Conservation (phyloP, 1,140 invertebrate species). For the Calliopsis andreniformis region DNA sequence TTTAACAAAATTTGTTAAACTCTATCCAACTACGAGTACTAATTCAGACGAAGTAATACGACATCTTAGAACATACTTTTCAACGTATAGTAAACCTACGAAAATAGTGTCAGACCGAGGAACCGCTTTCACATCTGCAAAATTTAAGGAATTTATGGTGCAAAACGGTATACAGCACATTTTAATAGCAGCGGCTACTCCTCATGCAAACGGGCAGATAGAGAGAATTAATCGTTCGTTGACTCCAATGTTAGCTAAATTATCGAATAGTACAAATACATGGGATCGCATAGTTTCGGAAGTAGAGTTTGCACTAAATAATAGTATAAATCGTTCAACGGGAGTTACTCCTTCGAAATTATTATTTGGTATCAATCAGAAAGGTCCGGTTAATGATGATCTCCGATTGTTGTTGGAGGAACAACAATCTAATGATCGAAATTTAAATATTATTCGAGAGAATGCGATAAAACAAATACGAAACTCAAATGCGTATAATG, state of each 20-base stretch:
- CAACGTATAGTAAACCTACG: constrained; percentile 5
- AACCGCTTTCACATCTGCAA: too few species aligned
- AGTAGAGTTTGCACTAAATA: constrained; percentile 18
- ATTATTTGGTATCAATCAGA: constrained; percentile 16
- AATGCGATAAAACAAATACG: background rate
- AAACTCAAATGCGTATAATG: background rate
- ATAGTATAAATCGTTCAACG: background rate
- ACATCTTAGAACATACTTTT: background rate
- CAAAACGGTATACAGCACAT: constrained; percentile 3
- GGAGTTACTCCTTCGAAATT: constrained; percentile 7
- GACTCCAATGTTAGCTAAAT: constrained; percentile 18
- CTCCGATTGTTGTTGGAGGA: background rate
- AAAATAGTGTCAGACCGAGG: too few species aligned
- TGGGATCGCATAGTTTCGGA: background rate
- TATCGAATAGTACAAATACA: background rate
- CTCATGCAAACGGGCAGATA: constrained; percentile 12
- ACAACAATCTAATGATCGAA: background rate
- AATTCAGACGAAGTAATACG: background rate
- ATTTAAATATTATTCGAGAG: background rate
- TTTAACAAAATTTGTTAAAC: constrained; percentile 15
- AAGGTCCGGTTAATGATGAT: background rate
- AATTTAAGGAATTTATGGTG: too few species aligned
- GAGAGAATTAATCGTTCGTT: constrained; percentile 20
- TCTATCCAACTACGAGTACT: constrained; percentile 15
- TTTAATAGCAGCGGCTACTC: constrained; percentile 6